Conservation (phyloP, 2,888 invertebrate genomes). For the Tetranychus piercei region DNA sequence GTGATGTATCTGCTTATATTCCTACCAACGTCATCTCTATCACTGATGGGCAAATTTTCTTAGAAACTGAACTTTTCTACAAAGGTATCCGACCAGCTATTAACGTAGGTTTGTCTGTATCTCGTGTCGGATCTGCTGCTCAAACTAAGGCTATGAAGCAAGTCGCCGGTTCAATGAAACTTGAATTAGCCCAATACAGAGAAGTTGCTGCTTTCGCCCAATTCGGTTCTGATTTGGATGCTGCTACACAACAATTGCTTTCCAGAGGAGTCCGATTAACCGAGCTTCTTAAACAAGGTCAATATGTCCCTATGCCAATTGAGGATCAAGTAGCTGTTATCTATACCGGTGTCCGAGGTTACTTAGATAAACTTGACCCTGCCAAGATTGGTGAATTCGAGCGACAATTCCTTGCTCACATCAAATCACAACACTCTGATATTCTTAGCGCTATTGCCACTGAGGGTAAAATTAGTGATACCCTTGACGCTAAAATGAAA, state of each 20-base stretch:
- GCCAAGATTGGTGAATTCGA: conserved; percentile 91
- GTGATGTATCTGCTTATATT: conserved; percentile 99
- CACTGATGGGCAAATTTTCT: conserved; percentile 99
- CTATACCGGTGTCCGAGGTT: conserved; percentile 96
- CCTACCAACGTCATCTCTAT: conserved; percentile 99
- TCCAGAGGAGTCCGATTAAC: conserved; percentile 95
- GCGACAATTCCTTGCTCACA: conserved; percentile 82
- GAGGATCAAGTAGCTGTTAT: conserved; percentile 97
- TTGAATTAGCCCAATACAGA: conserved; percentile 98
- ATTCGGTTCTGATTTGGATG: conserved; percentile 98
- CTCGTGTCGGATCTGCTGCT: conserved; percentile 96
- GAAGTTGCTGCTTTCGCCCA: conserved; percentile 99
- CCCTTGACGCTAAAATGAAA: conserved; percentile 76
- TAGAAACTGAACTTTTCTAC: conserved; percentile 99
- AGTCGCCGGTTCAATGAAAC: conserved; percentile 98
- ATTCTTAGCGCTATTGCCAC: conserved; percentile 71
- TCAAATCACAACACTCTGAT: conserved; percentile 63
- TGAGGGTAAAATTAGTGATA: conserved; percentile 77
- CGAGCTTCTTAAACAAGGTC: conserved; percentile 95
- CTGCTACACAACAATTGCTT: conserved; percentile 90
- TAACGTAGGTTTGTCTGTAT: conserved; percentile 97
- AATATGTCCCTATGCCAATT: conserved; percentile 97
- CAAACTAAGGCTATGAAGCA: conserved; percentile 97
- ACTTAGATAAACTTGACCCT: conserved; percentile 96
- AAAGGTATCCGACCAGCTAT: conserved; percentile 99